Conservation (phyloP, 2,113 vertebrate genomes). For the Onychostruthus taczanowskii region DNA sequence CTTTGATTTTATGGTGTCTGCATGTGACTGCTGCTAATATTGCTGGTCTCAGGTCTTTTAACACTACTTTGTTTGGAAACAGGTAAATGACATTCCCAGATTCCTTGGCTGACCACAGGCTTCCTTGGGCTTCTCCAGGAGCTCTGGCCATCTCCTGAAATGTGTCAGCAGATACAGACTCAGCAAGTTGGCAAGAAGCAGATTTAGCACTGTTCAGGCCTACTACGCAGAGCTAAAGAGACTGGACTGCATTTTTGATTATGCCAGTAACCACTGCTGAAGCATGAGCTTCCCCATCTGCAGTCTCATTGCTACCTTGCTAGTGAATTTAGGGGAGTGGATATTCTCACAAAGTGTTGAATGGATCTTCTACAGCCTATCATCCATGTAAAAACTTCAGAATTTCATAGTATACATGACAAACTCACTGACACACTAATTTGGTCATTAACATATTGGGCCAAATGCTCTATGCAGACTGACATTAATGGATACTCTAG, state of each 20-base stretch:
- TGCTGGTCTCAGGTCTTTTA: background rate
- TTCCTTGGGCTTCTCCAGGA: background rate
- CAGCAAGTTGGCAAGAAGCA: background rate
- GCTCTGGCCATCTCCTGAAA: background rate
- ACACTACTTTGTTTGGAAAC: background rate
- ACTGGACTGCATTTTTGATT: background rate
- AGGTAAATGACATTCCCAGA: constrained; percentile 37
- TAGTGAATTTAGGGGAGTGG: background rate
- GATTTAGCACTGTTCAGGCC: background rate
- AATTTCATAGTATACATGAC: background rate
- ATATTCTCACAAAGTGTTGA: background rate
- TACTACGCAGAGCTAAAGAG: background rate
- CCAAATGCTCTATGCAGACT: background rate
- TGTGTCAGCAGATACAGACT: background rate
- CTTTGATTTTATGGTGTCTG: constrained; percentile 19
- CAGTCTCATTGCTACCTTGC: background rate
- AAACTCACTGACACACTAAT: background rate
- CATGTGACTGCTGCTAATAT: background rate
- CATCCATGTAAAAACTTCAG: background rate
- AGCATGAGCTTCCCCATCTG: background rate
- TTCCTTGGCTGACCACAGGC: background rate
- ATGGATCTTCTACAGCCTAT: background rate
- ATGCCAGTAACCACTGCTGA: background rate
- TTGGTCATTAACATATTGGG: background rate
- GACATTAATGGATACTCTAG: background rate